These are phyloP conservation scores for Protobothrops mucrosquamatus DNA, from an alignment of 2,113 vertebrate species.

Conservation along the genomic window DNA sequence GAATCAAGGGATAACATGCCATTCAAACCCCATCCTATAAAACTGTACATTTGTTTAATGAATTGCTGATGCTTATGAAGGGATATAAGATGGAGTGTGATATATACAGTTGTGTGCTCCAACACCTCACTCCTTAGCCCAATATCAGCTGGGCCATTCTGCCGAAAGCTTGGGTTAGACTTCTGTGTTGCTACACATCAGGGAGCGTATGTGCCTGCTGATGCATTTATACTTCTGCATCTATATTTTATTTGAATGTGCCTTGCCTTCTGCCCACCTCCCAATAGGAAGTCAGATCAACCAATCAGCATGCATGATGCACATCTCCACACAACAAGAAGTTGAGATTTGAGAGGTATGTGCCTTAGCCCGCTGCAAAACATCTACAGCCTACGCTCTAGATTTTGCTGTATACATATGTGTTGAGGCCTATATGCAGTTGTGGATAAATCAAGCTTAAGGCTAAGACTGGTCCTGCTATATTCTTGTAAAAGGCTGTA, in stretches of 20 bases:
- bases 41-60: background rate
- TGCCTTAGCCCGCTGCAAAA: background rate
- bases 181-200: background rate
- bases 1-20: background rate
- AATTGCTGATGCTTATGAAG: background rate
- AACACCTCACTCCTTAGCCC: background rate
- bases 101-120: background rate
- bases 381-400: background rate
- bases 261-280: background rate
- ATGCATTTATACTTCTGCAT: background rate
- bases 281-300: background rate
- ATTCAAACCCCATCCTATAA: background rate
- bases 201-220: background rate
- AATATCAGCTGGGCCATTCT: background rate
- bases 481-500: background rate
- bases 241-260: background rate
- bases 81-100: background rate
- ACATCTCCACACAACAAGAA: background rate
- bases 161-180: background rate
- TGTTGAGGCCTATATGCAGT: background rate
- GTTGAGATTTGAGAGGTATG: background rate
- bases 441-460: background rate
- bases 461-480: background rate
- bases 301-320: background rate
- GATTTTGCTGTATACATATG: background rate